phyloP scores from a whole-genome alignment of 2,113 vertebrate species.

The Arenaria interpres region DNA sequence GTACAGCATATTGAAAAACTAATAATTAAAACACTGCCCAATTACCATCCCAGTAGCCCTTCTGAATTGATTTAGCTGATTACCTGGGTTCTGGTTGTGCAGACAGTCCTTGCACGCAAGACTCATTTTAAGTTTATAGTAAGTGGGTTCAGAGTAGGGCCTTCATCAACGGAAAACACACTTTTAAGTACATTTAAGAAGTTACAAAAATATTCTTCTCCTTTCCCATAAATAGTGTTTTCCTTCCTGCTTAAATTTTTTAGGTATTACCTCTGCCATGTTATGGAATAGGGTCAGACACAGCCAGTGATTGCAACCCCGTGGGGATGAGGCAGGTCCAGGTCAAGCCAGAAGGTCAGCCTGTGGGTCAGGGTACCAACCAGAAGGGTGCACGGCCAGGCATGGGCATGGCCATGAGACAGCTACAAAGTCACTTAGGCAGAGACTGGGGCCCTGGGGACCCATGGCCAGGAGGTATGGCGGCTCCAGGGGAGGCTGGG shows the following conservation, averaged over 20 bases:
- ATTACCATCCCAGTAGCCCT: background rate
- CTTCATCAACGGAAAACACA: background rate
- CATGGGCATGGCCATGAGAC: background rate
- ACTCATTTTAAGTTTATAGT: background rate
- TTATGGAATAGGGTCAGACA: background rate
- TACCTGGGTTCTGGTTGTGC: background rate
- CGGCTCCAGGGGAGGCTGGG: background rate
- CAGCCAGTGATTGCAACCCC: background rate
- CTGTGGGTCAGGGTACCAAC: background rate
- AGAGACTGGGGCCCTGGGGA: background rate
- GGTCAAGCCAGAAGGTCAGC: background rate
- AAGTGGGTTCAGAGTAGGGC: background rate
- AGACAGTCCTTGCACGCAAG: background rate
- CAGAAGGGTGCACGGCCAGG: background rate
- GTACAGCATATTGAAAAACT: background rate
- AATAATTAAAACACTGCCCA: background rate
- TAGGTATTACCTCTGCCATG: background rate
- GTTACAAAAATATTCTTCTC: background rate
- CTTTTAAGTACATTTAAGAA: background rate
- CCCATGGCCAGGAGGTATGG: background rate
- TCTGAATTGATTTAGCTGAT: background rate
- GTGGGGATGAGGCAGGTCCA: background rate
- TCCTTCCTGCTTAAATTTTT: background rate
- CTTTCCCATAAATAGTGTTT: background rate
- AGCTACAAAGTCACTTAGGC: background rate